Evolutionary conservation across 2,888 invertebrate genomes (phyloP), one percentile per base, ranked within the genome.

Genomic region (Drosophila kokeensis): DNA sequence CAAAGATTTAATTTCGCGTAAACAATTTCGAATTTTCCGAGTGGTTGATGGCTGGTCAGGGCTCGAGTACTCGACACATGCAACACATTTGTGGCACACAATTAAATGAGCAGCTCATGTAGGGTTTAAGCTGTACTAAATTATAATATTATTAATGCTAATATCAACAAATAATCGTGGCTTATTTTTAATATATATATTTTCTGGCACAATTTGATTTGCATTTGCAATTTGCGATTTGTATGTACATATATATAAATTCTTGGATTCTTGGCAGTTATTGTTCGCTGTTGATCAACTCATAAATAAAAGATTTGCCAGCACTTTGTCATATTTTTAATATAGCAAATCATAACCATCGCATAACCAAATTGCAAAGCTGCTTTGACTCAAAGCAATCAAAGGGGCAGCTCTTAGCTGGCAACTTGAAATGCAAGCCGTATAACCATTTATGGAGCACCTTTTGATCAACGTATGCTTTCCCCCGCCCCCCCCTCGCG

Each of bases 361-460:
- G 38, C 63, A 63, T 50, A 62, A 24, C 63, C 59, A 36, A 54
- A 58, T 49, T 48, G 42, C 18, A 57, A 42, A 69, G 61, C 74
- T 45, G 54, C 74, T 69, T 84, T 87, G 72, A 60, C 63, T 82
- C 82, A 87, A 83, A 75, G 72, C 67, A 69, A 70, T 79, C 77
- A 77, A 69, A 74, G 30, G 52, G 55, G 42, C 34, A 30, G 53
- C 32, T 27, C 21, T 24, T 7, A 7, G 54, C n/a, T 27, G 54
- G 38, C 61, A 30, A 72, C 71, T 77, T 87, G 75, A 84, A 79
- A 79, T 82, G 69, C 82, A 75, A 76, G 65, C 69, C 30, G 52
- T 64, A 60, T 52, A 63, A 45, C 53, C 60, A 61, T 58, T 64
- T 40, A 57, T 21, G 55, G 59, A 45, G 68, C 63, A 72, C 50